phyloP scores from a whole-genome alignment of 2,888 invertebrate genomes.

The Andrena marginata region DNA sequence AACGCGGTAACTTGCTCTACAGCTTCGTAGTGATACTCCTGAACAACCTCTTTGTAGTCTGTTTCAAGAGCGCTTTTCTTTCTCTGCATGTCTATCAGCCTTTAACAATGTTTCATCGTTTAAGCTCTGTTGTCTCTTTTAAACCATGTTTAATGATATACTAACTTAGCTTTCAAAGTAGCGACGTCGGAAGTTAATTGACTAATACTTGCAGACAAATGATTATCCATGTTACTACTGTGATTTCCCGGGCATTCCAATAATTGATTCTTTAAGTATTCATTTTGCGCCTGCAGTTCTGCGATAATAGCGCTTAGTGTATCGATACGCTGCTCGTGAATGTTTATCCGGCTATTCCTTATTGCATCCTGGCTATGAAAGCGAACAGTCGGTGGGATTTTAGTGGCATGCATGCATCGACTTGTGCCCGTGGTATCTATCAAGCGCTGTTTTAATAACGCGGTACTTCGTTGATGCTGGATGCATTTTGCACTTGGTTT shows the following conservation, averaged over 20 bases:
- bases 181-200: constrained; percentile 66
- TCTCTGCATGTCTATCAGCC: constrained; percentile 72
- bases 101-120: constrained; percentile 44
- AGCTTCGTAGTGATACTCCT: constrained; percentile 71
- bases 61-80: constrained; percentile 68
- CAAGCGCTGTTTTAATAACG: constrained; percentile 18
- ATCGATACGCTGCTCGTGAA: constrained; percentile 63
- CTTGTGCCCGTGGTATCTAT: constrained; percentile 23
- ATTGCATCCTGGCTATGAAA: constrained; percentile 28
- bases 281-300: constrained; percentile 71
- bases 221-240: constrained; percentile 39
- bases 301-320: constrained; percentile 60
- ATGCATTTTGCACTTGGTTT: constrained; percentile 43
- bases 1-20: constrained; percentile 66
- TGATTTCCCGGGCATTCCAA: constrained; percentile 41
- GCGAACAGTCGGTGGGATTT: constrained; percentile 20
- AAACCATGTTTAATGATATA: constrained; percentile 20
- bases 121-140: neutral
- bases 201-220: constrained; percentile 57
- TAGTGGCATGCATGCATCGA: constrained; percentile 12
- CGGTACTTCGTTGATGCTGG: constrained; percentile 25
- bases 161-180: constrained; percentile 68
- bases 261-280: constrained; percentile 64
- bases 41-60: constrained; percentile 69
- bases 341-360: constrained; percentile 18